Evolutionary conservation across 2,888 invertebrate species (phyloP).

Genomic region (Siphlonurus alternatus): DNA sequence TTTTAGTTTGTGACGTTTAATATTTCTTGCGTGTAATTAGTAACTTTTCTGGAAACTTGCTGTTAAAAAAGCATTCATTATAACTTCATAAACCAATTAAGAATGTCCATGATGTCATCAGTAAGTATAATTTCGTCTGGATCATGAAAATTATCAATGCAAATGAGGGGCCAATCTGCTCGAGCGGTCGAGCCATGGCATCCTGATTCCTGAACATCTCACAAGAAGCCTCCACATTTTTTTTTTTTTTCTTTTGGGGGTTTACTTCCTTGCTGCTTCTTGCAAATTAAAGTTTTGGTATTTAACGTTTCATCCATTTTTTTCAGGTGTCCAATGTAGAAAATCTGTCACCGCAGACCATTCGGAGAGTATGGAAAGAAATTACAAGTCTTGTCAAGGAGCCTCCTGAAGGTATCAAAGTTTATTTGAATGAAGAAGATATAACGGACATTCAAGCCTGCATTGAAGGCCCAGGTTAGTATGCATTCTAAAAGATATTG

Average conservation of each 20-base stretch:
- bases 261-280: no score
- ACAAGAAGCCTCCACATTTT: no score
- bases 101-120: neutral
- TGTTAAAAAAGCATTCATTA: no score
- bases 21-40: neutral
- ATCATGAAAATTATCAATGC: no score
- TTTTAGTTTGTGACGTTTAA: neutral
- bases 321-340: conserved; percentile 76
- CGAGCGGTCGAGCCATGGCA: no score
- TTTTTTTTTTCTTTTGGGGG: no score
- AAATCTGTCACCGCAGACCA: conserved; percentile 86
- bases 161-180: no score
- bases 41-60: neutral
- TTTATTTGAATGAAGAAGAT: conserved; percentile 79
- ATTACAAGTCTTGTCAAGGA: conserved; percentile 63
- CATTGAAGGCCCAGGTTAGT: conserved; percentile 71
- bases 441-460: conserved; percentile 85
- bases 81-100: no score
- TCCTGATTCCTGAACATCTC: no score
- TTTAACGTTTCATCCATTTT: no score
- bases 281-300: no score
- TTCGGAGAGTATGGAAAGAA: conserved; percentile 74
- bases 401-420: conserved; percentile 83
- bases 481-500: neutral
- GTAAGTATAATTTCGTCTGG: neutral